Evolutionary conservation across 2,797 vertebrate genomes (phyloP).

Genomic region (Neomorphus geoffroyi): DNA sequence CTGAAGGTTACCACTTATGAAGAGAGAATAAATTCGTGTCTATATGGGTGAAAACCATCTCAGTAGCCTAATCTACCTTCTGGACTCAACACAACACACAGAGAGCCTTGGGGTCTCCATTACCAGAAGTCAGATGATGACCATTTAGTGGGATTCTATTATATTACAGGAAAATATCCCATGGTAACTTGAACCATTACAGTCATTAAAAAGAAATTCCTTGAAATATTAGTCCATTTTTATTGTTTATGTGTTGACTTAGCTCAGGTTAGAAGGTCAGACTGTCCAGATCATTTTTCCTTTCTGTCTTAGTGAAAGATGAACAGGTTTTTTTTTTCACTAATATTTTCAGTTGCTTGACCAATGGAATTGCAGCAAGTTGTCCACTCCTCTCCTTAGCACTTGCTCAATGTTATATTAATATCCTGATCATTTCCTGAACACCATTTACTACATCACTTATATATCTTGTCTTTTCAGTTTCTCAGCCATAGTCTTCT

Average conservation of each 20-base stretch:
- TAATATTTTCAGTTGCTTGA: constrained; percentile 1
- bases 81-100: not conserved
- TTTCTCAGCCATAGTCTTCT: not conserved
- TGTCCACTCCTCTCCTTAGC: not conserved
- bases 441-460: not conserved
- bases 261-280: constrained; percentile 33
- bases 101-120: not conserved
- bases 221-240: constrained; percentile 40
- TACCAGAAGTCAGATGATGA: constrained; percentile 7
- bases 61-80: not conserved
- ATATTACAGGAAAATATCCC: constrained; percentile 22
- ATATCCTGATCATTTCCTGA: constrained; percentile 19
- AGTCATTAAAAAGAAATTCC: constrained; percentile 5
- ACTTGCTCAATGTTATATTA: not conserved
- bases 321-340: constrained; percentile 8
- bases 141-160: constrained; percentile 16
- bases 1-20: not conserved
- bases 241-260: constrained; percentile 32
- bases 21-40: not conserved
- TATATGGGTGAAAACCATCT: not conserved
- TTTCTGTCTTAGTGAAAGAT: not conserved
- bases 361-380: not conserved
- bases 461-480: not conserved
- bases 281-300: not conserved
- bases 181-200: not conserved